Base-by-base conservation (phyloP, 2,113 vertebrate genomes). In the Hirundichthys speculiger region DNA sequence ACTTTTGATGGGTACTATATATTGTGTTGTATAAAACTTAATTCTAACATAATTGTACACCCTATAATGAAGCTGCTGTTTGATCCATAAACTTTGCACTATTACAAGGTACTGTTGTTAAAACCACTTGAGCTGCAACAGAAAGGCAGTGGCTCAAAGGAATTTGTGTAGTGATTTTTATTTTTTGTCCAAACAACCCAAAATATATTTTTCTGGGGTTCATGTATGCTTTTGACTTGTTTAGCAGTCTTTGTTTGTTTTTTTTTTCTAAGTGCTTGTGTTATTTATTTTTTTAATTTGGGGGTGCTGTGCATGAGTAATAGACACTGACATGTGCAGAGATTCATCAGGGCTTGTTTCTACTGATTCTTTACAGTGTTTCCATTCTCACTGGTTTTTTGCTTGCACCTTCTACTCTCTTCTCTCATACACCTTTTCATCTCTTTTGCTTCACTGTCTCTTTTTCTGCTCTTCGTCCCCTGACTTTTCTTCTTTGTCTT, bases 221-320 rank as follows among this genome's bases (percentile, higher is more conserved):
- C n/a, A n/a, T n/a, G n/a, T n/a, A n/a, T n/a, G n/a, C n/a, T n/a
- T n/a, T n/a, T n/a, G n/a, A n/a, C n/a, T n/a, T n/a, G n/a, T n/a
- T n/a, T n/a, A n/a, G n/a, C n/a, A n/a, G n/a, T n/a, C n/a, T n/a
- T n/a, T n/a, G n/a, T n/a, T n/a, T n/a, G n/a, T n/a, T n/a, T n/a
- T 13, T 27, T 47, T n/a, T 34, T 42, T 15, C 7, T 68, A 34
- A 73, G 30, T 64, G 73, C 69, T 19, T 66, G 30, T 55, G 38
- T 27, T 52, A 19, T 48, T 69, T 79, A 18, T 20, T 40, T 69
- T 42, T 50, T n/a, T n/a, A n/a, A n/a, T n/a, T n/a, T n/a, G n/a
- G n/a, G n/a, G n/a, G n/a, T n/a, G n/a, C n/a, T n/a, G n/a, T 89
- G 77, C 83, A 84, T 84, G 77, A 83, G 45, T 82, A 56, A 65